Evolutionary conservation across 2,113 vertebrate species (phyloP).

Genomic region (Dunckerocampus dactyliophorus): DNA sequence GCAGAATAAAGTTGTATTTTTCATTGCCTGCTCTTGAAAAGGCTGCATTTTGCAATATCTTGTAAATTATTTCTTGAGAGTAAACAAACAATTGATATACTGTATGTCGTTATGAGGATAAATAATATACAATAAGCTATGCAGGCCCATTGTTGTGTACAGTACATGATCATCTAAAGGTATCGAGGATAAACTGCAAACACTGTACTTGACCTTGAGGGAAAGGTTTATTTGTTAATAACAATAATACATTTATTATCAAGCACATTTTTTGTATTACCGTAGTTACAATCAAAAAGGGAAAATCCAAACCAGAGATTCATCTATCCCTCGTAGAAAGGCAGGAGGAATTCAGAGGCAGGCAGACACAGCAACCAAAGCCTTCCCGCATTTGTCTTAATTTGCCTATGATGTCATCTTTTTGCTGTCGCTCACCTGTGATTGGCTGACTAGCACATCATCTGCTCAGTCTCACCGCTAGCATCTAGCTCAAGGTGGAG

Average conservation of each 20-base stretch:
- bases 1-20: too few relatives aligned
- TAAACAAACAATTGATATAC: not conserved
- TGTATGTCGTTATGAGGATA: too few relatives aligned
- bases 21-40: too few relatives aligned
- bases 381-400: slow-evolving; percentile 69
- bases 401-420: slow-evolving; percentile 92
- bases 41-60: too few relatives aligned
- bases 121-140: too few relatives aligned
- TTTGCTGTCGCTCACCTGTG: slow-evolving; percentile 64
- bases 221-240: not conserved
- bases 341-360: slow-evolving; percentile 3
- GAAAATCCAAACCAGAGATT: not conserved
- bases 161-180: too few relatives aligned
- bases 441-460: slow-evolving; percentile 84
- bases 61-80: too few relatives aligned
- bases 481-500: slow-evolving; percentile 84
- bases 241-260: not conserved
- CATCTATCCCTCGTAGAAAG: not conserved
- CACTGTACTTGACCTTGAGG: too few relatives aligned
- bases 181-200: too few relatives aligned
- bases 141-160: too few relatives aligned
- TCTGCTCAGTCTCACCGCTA: slow-evolving; percentile 83
- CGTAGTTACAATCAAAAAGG: not conserved
- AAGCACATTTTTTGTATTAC: not conserved
- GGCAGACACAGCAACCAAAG: slow-evolving; percentile 63